Conservation (phyloP, 2,113 vertebrate species). For the Hippocampus guttulatus region DNA sequence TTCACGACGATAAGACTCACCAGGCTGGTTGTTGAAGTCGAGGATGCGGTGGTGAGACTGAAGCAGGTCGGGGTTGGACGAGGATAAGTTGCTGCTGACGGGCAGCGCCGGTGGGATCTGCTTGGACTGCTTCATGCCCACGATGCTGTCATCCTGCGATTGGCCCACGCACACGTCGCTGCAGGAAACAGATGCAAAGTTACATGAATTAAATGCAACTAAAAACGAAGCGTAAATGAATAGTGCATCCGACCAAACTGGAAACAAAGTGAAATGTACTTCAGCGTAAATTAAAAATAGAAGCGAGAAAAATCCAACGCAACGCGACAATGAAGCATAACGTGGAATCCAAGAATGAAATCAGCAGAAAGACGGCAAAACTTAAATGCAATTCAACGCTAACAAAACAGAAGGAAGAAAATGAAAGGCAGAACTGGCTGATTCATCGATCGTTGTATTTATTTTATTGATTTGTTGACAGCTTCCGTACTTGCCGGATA, state of each 20-base stretch:
- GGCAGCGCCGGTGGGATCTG: conserved; percentile 90
- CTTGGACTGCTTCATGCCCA: conserved; percentile 92
- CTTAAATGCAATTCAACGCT: background rate
- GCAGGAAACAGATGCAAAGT: conserved; percentile 45
- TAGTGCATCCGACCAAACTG: background rate
- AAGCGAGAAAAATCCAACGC: background rate
- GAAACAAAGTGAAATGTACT: background rate
- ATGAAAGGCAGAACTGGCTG: too few relatives aligned
- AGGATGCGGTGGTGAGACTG: conserved; percentile 97
- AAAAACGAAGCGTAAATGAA: background rate
- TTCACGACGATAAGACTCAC: conserved; percentile 49
- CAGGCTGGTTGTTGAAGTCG: conserved; percentile 93
- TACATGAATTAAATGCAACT: background rate
- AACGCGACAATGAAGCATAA: too few relatives aligned
- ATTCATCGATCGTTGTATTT: too few relatives aligned
- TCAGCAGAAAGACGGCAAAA: too few relatives aligned
- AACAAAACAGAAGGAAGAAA: too few relatives aligned
- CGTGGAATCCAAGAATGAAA: too few relatives aligned
- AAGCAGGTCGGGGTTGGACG: conserved; percentile 92
- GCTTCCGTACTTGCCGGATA: too few relatives aligned
- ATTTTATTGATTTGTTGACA: too few relatives aligned
- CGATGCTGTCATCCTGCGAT: conserved; percentile 97
- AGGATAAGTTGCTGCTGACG: conserved; percentile 91
- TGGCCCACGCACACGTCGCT: conserved; percentile 96
- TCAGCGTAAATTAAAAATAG: background rate